Percentiles rank a stretch among this genome's conserved stretches.
phyloP scores from a whole-genome alignment of 1,140 invertebrate genomes.

The Campoletis sonorensis region DNA sequence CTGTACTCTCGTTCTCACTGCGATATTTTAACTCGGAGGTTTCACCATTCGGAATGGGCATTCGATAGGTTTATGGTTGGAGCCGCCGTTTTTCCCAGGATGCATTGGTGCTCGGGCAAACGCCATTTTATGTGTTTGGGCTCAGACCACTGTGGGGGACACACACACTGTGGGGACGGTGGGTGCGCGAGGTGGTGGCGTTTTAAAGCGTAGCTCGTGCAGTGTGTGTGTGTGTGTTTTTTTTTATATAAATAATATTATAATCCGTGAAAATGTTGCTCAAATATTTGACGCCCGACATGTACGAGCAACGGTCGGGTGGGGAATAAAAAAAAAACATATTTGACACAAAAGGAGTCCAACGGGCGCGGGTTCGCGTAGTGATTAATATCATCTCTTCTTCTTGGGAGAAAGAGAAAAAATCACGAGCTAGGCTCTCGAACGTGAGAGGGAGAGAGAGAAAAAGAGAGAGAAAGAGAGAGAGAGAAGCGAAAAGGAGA shows the following conservation, averaged over 20 bases:
- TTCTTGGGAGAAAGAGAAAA: neutral
- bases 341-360: slow-evolving; percentile 17
- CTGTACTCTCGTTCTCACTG: neutral
- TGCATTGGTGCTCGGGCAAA: slow-evolving; percentile 59
- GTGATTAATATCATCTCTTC: slow-evolving; percentile 41
- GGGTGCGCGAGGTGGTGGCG: slow-evolving; percentile 49
- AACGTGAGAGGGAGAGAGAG: neutral
- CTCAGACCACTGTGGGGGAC: slow-evolving; percentile 60
- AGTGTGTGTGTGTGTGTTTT: neutral
- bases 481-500: no score
- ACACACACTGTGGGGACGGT: slow-evolving; percentile 45
- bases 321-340: slow-evolving; percentile 20
- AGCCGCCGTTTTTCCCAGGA: slow-evolving; percentile 59
- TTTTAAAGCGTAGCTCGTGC: slow-evolving; percentile 38
- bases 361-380: slow-evolving; percentile 44
- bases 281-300: slow-evolving; percentile 65
- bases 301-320: slow-evolving; percentile 67
- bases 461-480: slow-evolving; percentile 4
- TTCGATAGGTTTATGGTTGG: slow-evolving; percentile 44
- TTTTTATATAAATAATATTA: neutral
- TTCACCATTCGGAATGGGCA: neutral
- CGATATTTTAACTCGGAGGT: neutral
- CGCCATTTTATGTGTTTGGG: slow-evolving; percentile 73
- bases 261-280: slow-evolving; percentile 64
- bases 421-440: slow-evolving; percentile 3